Conservation (phyloP, 2,797 vertebrate species). For the Aphelocoma californica region DNA sequence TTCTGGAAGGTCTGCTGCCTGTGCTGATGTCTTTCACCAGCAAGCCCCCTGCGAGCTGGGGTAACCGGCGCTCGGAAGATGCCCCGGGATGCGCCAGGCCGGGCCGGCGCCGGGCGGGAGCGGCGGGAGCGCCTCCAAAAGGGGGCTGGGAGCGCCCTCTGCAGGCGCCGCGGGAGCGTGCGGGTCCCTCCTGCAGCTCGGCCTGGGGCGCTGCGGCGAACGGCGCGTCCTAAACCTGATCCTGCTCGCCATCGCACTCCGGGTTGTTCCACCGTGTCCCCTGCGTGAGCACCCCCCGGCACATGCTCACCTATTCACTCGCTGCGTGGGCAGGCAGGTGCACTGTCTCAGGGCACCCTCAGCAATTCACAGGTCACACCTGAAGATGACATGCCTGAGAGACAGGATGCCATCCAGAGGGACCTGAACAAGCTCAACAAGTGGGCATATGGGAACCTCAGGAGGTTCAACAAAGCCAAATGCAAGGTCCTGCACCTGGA, state of each 20-base stretch:
- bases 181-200: neutral
- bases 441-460: accelerated
- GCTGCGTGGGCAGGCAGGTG: too few relatives aligned
- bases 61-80: accelerated
- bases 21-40: accelerated
- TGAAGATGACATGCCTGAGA: accelerated
- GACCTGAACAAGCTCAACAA: neutral
- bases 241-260: accelerated
- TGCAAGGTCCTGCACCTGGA: neutral
- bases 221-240: accelerated
- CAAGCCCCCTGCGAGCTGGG: accelerated
- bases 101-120: neutral
- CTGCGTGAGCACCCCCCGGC: neutral
- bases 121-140: neutral
- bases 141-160: slow-evolving; percentile 68
- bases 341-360: too few relatives aligned
- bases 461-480: neutral
- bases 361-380: accelerated
- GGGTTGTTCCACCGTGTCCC: neutral
- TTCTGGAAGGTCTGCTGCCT: accelerated
- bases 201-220: accelerated
- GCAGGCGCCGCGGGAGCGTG: neutral
- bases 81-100: accelerated
- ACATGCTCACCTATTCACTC: too few relatives aligned
- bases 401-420: neutral